Evolutionary conservation across 2,888 invertebrate genomes (phyloP).

Genomic region (Ichneumoninae sp.): DNA sequence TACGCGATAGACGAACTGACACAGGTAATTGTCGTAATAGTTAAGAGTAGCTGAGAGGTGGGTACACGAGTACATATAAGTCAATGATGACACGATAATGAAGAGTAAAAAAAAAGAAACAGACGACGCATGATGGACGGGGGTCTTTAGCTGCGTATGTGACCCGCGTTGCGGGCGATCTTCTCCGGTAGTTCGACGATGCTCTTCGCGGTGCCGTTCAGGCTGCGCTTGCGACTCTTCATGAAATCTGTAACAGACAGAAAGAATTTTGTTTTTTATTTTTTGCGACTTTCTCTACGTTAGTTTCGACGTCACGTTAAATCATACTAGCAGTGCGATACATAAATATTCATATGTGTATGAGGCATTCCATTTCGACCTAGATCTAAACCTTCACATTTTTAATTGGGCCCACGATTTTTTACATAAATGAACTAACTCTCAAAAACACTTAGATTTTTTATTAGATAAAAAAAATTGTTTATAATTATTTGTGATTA

Average conservation of each 20-base stretch:
- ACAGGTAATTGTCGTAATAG: constrained; percentile 1
- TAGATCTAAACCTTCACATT: too few species aligned
- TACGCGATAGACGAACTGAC: background rate
- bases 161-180: constrained; percentile 83
- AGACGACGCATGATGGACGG: constrained; percentile 51
- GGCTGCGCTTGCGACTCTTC: constrained; percentile 88
- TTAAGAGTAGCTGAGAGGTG: constrained; percentile 38
- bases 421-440: too few species aligned
- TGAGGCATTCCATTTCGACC: too few species aligned
- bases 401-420: too few species aligned
- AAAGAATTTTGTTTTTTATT: constrained; percentile 72
- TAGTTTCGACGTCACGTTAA: background rate
- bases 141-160: constrained; percentile 82
- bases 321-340: background rate
- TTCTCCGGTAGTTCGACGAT: constrained; percentile 84
- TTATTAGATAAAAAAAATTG: too few species aligned
- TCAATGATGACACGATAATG: constrained; percentile 61
- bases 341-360: too few species aligned
- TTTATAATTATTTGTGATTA: too few species aligned
- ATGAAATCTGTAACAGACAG: constrained; percentile 88
- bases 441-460: too few species aligned
- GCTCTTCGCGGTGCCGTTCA: constrained; percentile 85
- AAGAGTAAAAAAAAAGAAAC: constrained; percentile 62
- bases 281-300: background rate
- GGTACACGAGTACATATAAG: constrained; percentile 48